Conservation (phyloP, 2,113 vertebrate species). For the Formicarius rufipectus region DNA sequence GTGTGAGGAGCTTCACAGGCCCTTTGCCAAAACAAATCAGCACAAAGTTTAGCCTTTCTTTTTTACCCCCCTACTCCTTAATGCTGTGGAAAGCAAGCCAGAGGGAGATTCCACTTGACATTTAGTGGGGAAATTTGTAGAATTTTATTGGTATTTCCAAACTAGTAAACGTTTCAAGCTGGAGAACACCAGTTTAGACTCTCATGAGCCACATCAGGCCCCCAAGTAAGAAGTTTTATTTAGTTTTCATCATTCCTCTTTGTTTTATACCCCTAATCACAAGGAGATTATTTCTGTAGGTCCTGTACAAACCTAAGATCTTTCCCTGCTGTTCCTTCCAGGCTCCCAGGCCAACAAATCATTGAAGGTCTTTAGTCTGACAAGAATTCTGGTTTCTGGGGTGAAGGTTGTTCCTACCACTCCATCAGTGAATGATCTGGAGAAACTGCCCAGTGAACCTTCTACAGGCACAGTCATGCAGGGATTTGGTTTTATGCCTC, state of each 20-base stretch:
- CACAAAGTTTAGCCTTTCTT: too few relatives aligned
- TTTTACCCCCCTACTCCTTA: neutral
- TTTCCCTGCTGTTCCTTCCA: neutral
- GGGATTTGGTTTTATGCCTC: neutral
- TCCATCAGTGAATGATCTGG: neutral
- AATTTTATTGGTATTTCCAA: neutral
- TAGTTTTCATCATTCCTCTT: neutral
- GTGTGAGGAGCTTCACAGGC: too few relatives aligned
- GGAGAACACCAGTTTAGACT: neutral
- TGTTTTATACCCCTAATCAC: accelerated
- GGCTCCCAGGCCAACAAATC: neutral
- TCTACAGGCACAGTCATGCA: too few relatives aligned
- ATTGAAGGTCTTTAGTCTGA: neutral
- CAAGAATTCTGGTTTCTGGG: neutral
- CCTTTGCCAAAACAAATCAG: too few relatives aligned
- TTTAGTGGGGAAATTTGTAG: neutral
- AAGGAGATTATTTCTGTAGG: neutral
- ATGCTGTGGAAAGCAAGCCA: neutral
- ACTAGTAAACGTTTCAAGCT: neutral
- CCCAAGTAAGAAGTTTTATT: neutral
- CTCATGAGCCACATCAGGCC: neutral
- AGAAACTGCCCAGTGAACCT: neutral
- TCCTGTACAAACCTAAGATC: neutral
- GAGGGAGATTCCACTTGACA: neutral
- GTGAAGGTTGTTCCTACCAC: neutral